These are phyloP conservation scores for Arrhamphus sclerolepis DNA, from an alignment of 2,797 vertebrate genomes.

Conservation along the genomic window DNA sequence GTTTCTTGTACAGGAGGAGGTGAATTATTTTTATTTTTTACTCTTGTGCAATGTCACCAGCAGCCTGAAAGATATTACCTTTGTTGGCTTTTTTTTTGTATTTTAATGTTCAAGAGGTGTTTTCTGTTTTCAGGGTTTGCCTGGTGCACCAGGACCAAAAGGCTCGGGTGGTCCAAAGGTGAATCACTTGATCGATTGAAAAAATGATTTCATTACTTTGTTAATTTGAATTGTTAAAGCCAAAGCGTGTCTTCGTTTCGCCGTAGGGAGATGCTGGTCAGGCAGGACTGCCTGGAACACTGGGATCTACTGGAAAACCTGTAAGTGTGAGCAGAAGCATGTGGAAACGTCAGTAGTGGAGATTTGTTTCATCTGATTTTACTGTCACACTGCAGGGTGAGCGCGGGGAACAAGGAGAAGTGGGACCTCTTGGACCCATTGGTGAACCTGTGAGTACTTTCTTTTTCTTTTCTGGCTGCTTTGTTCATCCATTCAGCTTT, in stretches of 20 bases:
- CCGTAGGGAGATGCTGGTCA: slow-evolving; percentile 86
- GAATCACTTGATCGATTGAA: slow-evolving; percentile 23
- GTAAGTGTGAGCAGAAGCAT: slow-evolving; percentile 76
- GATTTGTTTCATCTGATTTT: slow-evolving; percentile 21
- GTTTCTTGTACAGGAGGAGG: too few species aligned
- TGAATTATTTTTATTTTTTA: too few species aligned
- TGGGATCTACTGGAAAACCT: slow-evolving; percentile 92
- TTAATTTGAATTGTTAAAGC: slow-evolving; percentile 16
- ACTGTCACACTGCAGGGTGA: slow-evolving; percentile 83
- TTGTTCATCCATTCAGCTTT: neutral
- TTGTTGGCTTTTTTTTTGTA: neutral
- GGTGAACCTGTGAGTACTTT: slow-evolving; percentile 88
- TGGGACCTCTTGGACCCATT: slow-evolving; percentile 87
- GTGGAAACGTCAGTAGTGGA: neutral
- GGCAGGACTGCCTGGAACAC: slow-evolving; percentile 85
- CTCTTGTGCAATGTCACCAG: neutral
- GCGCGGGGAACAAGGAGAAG: slow-evolving; percentile 88
- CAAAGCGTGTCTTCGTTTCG: slow-evolving; percentile 23
- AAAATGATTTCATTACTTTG: neutral
- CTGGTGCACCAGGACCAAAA: slow-evolving; percentile 88
- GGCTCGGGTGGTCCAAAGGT: slow-evolving; percentile 90
- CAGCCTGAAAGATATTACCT: neutral
- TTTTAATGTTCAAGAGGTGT: neutral
- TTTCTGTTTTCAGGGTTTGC: slow-evolving; percentile 86
- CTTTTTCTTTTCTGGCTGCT: neutral